Evolutionary conservation across 2,797 vertebrate genomes (phyloP).

Genomic region (Sciurus carolinensis): DNA sequence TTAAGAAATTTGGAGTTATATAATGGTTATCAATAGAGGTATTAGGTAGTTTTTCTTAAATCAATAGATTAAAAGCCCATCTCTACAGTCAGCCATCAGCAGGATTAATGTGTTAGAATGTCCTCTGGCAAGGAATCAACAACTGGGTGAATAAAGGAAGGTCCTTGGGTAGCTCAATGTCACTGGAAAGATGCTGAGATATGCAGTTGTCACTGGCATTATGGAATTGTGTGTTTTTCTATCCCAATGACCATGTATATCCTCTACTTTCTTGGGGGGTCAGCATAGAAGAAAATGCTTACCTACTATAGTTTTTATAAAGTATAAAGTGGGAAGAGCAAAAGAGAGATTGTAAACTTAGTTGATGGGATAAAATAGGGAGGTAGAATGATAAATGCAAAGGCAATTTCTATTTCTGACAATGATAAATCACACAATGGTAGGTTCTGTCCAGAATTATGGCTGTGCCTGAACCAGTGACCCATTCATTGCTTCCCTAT

Average conservation of each 20-base stretch:
- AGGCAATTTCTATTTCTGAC: constrained; percentile 72
- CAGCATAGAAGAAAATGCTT: constrained; percentile 67
- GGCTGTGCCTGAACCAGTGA: constrained; percentile 50
- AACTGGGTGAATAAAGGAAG: constrained; percentile 60
- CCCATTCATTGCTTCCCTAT: constrained; percentile 28
- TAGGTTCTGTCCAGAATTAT: constrained; percentile 50
- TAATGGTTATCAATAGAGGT: constrained; percentile 35
- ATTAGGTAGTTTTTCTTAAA: not conserved
- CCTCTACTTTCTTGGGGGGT: constrained; percentile 13
- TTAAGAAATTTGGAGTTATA: constrained; percentile 6
- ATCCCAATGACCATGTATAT: constrained; percentile 30
- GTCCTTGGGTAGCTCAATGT: constrained; percentile 72
- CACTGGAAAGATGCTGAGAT: constrained; percentile 76
- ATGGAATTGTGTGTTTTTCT: constrained; percentile 63
- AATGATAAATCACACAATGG: constrained; percentile 63
- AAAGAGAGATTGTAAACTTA: constrained; percentile 25
- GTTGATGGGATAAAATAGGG: not conserved
- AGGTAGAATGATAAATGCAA: constrained; percentile 69
- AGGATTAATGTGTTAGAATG: constrained; percentile 73
- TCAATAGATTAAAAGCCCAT: constrained; percentile 66
- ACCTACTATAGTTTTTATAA: constrained; percentile 62
- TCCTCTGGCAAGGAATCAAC: constrained; percentile 74
- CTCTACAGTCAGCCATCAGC: constrained; percentile 45
- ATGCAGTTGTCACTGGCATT: constrained; percentile 48
- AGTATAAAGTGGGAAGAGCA: not conserved